Evolutionary conservation across 2,888 invertebrate species (phyloP).

Genomic region (Merodon equestris): DNA sequence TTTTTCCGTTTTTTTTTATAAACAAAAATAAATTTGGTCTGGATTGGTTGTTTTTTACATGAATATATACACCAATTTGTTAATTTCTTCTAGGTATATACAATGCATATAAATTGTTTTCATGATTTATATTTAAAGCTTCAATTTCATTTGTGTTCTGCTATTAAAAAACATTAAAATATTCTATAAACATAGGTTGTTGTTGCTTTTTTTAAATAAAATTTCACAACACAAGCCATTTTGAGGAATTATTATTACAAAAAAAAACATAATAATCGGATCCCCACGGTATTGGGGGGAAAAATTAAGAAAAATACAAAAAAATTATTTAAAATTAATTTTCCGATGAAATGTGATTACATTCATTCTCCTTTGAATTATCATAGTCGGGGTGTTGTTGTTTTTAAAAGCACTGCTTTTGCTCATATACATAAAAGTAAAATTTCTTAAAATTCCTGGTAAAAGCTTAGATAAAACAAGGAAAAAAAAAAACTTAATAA

Average conservation of each 20-base stretch:
- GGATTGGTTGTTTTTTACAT: too few relatives aligned
- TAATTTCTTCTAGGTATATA: conserved; percentile 16
- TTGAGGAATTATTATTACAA: too few relatives aligned
- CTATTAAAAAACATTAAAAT: conserved; percentile 30
- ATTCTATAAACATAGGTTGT: conserved; percentile 31
- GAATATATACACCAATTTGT: not conserved
- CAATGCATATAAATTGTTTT: conserved; percentile 23
- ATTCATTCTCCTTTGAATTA: too few relatives aligned
- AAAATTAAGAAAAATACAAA: conserved; percentile 26
- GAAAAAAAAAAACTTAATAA: conserved; percentile 33
- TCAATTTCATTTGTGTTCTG: conserved; percentile 45
- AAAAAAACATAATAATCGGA: too few relatives aligned
- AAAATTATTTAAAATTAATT: conserved; percentile 64
- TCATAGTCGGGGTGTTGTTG: conserved; percentile 31
- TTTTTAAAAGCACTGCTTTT: conserved; percentile 61
- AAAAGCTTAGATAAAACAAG: too few relatives aligned
- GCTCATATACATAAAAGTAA: conserved; percentile 8
- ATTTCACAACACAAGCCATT: conserved; percentile 50
- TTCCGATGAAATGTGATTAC: conserved; percentile 14
- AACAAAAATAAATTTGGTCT: too few relatives aligned
- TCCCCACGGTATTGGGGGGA: not conserved
- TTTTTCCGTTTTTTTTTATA: too few relatives aligned
- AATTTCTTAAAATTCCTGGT: too few relatives aligned
- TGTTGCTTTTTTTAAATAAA: conserved; percentile 48
- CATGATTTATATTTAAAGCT: conserved; percentile 60